These are phyloP conservation scores for Sciurus carolinensis DNA, from an alignment of 2,797 vertebrate species.

Conservation along the genomic window DNA sequence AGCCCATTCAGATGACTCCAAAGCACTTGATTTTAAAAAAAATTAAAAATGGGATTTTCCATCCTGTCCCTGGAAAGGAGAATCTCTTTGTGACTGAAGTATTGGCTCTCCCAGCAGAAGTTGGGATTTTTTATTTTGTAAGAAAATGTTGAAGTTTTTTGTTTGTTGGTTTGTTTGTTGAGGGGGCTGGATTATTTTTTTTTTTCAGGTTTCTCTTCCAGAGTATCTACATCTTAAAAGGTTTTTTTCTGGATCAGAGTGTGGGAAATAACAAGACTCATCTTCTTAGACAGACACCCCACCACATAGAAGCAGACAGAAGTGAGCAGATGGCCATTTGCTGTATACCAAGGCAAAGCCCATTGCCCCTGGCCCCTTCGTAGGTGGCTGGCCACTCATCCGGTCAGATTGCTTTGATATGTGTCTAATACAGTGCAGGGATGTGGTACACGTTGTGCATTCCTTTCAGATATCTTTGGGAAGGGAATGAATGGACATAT, in stretches of 20 bases:
- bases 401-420: not conserved
- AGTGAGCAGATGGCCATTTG: not conserved
- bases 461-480: not conserved
- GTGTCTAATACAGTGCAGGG: not conserved
- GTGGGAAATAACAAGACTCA: not conserved
- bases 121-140: not conserved
- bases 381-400: rapidly evolving
- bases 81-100: not conserved
- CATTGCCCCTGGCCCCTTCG: rapidly evolving
- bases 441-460: not conserved
- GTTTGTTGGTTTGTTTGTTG: not conserved
- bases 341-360: not conserved
- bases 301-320: conserved; percentile 16
- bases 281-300: not conserved
- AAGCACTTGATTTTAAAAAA: not conserved
- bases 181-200: not conserved
- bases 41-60: not conserved
- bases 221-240: not conserved
- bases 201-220: conserved; percentile 11
- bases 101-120: not conserved
- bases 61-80: not conserved
- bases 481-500: not conserved
- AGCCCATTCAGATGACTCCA: not conserved
- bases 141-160: not conserved
- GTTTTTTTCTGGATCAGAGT: not conserved